Conservation (phyloP, 2,888 invertebrate species). For the Eudemis profundana region DNA sequence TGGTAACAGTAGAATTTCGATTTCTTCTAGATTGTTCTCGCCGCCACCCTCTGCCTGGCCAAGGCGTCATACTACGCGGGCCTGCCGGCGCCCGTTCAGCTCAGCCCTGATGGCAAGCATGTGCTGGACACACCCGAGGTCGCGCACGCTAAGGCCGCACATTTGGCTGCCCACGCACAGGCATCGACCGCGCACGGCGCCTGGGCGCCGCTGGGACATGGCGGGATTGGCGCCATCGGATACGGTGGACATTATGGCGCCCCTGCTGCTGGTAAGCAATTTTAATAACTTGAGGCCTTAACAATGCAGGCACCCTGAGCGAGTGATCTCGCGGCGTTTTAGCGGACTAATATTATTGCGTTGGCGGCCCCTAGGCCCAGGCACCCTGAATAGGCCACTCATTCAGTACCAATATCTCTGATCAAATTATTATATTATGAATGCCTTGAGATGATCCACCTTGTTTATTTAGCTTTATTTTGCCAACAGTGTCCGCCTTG, state of each 20-base stretch:
- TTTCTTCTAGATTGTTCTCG: slow-evolving; percentile 75
- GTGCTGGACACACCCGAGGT: slow-evolving; percentile 84
- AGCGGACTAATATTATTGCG: too few relatives aligned
- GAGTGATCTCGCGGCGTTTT: too few relatives aligned
- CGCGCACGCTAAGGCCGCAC: slow-evolving; percentile 80
- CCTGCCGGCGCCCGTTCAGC: slow-evolving; percentile 77
- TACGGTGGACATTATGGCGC: slow-evolving; percentile 74
- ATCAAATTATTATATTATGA: too few relatives aligned
- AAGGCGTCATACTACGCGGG: slow-evolving; percentile 83
- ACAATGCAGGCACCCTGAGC: too few relatives aligned
- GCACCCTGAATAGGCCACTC: too few relatives aligned
- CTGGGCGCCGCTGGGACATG: slow-evolving; percentile 72
- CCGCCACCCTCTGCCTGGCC: slow-evolving; percentile 80
- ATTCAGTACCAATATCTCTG: too few relatives aligned
- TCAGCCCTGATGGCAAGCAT: slow-evolving; percentile 82
- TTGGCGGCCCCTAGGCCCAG: too few relatives aligned
- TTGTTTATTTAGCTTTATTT: too few relatives aligned
- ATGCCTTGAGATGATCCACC: too few relatives aligned
- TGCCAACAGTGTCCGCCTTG: too few relatives aligned
- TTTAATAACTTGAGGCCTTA: too few relatives aligned
- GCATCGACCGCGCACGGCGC: slow-evolving; percentile 79
- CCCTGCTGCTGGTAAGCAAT: slow-evolving; percentile 78
- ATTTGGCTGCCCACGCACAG: slow-evolving; percentile 78
- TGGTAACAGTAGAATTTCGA: neutral
- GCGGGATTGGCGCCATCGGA: slow-evolving; percentile 62